Base-by-base conservation (phyloP, 2,113 vertebrate genomes). In the Sterna hirundo region DNA sequence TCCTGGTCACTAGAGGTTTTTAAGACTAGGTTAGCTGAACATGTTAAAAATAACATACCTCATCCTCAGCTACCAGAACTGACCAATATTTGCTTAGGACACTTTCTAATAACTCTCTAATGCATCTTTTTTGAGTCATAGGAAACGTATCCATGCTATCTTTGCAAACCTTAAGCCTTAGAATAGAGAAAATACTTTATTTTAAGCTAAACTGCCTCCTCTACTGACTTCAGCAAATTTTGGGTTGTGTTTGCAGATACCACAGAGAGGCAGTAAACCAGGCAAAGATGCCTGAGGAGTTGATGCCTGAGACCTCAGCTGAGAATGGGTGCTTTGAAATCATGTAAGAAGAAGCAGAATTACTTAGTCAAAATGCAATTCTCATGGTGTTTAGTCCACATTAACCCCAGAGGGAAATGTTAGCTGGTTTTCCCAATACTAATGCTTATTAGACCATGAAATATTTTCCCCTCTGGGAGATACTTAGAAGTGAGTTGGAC, bases 341-440 rank as follows among this genome's bases (percentile, higher is more conserved):
- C 6, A 52, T 34, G 15, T 26, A 40, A 80, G 38, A 68, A n/a
- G 58, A 86, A 93, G 47, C 11, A 1, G 70, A 77, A 55, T 79
- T 80, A 76, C 26, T 91, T 80, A 52, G 29, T 57, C 36, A 68
- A 92, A 91, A 88, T 83, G 14, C 30, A 77, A 83, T 94, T 94
- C 89, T 90, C 51, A 44, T 85, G 40, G 49, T 87, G n/a, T 61
- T 89, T 74, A 90, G 49, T 54, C 62, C 47, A 40, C 27, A 13
- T 74, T 85, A 93, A 69, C 30, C 49, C 84, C 84, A 66, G 34
- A 47, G 87, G 84, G 71, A 94, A 90, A 86, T 30, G 25, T 68
- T 90, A 87, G 54, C 38, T 85, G 74, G 3, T 70, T 97, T 97
- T 97, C 82, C 93, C 78, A 90, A 90, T 18, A 34, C 7, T 88